phyloP scores from a whole-genome alignment of 2,797 vertebrate species.

The Galagoides demidoff region DNA sequence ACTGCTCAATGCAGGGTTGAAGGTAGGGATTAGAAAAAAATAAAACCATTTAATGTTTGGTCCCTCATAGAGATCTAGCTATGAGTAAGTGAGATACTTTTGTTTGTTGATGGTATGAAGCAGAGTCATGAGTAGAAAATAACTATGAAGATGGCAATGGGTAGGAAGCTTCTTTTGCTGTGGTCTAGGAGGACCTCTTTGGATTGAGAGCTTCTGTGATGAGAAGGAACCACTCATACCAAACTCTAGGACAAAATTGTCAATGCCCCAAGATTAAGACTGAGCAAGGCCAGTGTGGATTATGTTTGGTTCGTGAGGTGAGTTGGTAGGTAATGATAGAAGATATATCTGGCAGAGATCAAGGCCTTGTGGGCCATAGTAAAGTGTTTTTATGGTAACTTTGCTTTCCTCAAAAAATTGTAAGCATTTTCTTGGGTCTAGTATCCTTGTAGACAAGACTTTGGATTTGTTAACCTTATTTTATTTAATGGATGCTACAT shows the following conservation, averaged over 20 bases:
- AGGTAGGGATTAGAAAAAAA: neutral
- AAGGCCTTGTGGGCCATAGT: neutral
- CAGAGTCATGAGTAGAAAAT: neutral
- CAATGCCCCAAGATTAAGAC: neutral
- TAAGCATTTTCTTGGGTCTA: neutral
- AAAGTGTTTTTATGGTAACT: constrained; percentile 3
- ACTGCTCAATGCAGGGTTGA: neutral
- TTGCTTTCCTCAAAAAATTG: neutral
- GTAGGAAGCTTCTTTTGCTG: neutral
- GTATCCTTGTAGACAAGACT: neutral
- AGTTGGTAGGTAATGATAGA: neutral
- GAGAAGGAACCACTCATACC: neutral
- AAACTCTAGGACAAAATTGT: neutral
- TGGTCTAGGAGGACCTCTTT: neutral
- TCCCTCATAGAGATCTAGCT: neutral
- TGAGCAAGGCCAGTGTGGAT: neutral
- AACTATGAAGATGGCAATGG: neutral
- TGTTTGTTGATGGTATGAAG: neutral
- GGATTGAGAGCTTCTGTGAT: neutral
- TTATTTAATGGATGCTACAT: constrained; percentile 10
- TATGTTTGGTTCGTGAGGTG: neutral
- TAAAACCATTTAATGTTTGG: neutral
- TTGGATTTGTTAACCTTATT: constrained; percentile 21
- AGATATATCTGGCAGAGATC: neutral
- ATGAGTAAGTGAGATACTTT: neutral